A percentile compares a stretch with the other conserved stretches of the same genome.
These are phyloP conservation scores for Watsonalla cultraria DNA, from an alignment of 2,888 invertebrate species.

Conservation along the genomic window DNA sequence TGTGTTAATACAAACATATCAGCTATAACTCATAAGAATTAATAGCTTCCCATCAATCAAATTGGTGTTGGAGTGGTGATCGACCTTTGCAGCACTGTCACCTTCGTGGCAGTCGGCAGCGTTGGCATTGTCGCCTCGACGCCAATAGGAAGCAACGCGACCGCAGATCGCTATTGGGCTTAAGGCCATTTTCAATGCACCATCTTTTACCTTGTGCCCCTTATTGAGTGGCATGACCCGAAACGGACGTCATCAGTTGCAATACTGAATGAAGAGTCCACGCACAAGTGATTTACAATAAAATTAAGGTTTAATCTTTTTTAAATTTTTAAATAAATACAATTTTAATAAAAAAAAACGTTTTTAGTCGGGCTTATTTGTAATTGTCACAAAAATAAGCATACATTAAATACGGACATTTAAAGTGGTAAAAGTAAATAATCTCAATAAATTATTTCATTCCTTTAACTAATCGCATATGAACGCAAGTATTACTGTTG, in stretches of 20 bases:
- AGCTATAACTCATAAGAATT: too few species aligned
- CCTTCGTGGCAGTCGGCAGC: conserved; percentile 62
- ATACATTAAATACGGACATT: too few species aligned
- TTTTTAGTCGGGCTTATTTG: too few species aligned
- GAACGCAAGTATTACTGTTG: conserved; percentile 19
- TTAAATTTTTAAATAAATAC: too few species aligned
- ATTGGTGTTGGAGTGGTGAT: conserved; percentile 42
- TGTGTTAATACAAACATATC: too few species aligned
- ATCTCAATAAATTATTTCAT: not conserved
- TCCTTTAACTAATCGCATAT: not conserved
- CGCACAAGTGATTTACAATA: conserved; percentile 13
- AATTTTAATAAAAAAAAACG: too few species aligned
- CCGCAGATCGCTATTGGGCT: conserved; percentile 75
- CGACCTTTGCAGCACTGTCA: conserved; percentile 65
- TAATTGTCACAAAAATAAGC: too few species aligned
- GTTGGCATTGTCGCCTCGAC: conserved; percentile 72
- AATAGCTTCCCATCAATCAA: too few species aligned
- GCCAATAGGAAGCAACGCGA: conserved; percentile 75
- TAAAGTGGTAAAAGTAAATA: too few species aligned
- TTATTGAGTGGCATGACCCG: conserved; percentile 68
- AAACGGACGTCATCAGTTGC: conserved; percentile 41
- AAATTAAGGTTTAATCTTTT: too few species aligned
- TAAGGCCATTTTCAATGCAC: conserved; percentile 78
- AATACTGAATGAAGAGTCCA: conserved; percentile 36
- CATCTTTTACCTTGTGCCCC: conserved; percentile 79